Evolutionary conservation across 2,888 invertebrate species (phyloP), one percentile per base, ranked within the genome.

Genomic region (Trisateles emortualis): DNA sequence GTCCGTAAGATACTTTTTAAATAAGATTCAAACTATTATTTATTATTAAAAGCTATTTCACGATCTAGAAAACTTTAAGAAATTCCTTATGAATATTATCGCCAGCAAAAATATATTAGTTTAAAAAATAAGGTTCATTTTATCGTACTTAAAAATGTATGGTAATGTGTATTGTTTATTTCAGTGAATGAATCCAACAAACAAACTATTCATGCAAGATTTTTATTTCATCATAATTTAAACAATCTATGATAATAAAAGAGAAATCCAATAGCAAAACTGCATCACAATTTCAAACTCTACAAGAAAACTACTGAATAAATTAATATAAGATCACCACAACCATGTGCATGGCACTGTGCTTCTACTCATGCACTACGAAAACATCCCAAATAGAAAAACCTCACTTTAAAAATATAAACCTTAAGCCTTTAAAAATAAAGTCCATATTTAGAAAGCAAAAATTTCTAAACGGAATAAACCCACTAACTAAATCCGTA

Each of bases 291-390:
- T 81, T 78, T 83, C 79, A 85, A 87, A 78, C 67, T 72, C 81
- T 82, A 81, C 78, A 52, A 36, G 16, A 10, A 49, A 78, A 67
- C 87, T 87, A 88, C 86, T 66, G 73, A 74, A 74, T 59, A 62
- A 65, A 76, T 66, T 72, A 69, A 55, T 59, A 70, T 75, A 75
- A 79, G 74, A 76, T 87, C 90, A 91, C 92, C 92, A 90, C 92
- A 91, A 91, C 92, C 91, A 84, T 83, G 88, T 88, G 86, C 86
- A 76, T 78, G 87, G 90, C 90, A 87, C 89, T 83, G 90, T 89
- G 87, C 88, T 78, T 81, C 68, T 91, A 90, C 86, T 68, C 92
- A 92, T 92, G 92, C 92, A 92, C 88, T 90, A 91, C 80, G 64
- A 67, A 68, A 70, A 65, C 80, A 71, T 59, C 68, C 70, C 74